Evolutionary conservation across 1,140 invertebrate species (phyloP).

Genomic region (Listronotus bonariensis): DNA sequence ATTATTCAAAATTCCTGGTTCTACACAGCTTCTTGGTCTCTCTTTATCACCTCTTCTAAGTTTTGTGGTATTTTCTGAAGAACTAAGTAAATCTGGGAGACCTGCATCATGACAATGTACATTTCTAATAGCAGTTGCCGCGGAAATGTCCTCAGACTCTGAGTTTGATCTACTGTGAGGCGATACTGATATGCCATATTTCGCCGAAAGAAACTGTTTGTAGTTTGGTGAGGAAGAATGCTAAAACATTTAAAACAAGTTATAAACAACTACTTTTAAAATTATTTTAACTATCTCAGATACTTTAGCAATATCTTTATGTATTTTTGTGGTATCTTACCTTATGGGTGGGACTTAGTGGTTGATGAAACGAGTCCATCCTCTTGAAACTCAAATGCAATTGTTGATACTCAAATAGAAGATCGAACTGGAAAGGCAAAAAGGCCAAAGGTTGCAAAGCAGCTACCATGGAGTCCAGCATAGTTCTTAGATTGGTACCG

Average conservation of each 20-base stretch:
- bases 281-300: too few relatives aligned
- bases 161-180: conserved; percentile 61
- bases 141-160: conserved; percentile 52
- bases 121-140: conserved; percentile 49
- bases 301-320: too few relatives aligned
- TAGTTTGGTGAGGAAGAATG: conserved; percentile 39
- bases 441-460: conserved; percentile 76
- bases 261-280: too few relatives aligned
- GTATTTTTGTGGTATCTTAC: too few relatives aligned
- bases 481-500: conserved; percentile 63
- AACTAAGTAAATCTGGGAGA: conserved; percentile 61
- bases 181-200: conserved; percentile 60
- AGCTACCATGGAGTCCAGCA: conserved; percentile 74
- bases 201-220: conserved; percentile 63
- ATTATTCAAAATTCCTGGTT: conserved; percentile 58
- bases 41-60: conserved; percentile 59
- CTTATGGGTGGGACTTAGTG: conserved; percentile 51
- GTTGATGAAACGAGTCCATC: conserved; percentile 59
- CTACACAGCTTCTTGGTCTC: conserved; percentile 71
- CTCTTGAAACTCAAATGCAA: conserved; percentile 76
- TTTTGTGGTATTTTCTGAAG: conserved; percentile 60
- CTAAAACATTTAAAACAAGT: too few relatives aligned
- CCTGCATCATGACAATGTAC: conserved; percentile 54
- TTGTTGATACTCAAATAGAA: conserved; percentile 78
- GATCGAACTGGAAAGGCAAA: conserved; percentile 78